Evolutionary conservation across 2,888 invertebrate genomes (phyloP), one percentile per base, ranked within the genome.

Genomic region (Epiblema foenella): DNA sequence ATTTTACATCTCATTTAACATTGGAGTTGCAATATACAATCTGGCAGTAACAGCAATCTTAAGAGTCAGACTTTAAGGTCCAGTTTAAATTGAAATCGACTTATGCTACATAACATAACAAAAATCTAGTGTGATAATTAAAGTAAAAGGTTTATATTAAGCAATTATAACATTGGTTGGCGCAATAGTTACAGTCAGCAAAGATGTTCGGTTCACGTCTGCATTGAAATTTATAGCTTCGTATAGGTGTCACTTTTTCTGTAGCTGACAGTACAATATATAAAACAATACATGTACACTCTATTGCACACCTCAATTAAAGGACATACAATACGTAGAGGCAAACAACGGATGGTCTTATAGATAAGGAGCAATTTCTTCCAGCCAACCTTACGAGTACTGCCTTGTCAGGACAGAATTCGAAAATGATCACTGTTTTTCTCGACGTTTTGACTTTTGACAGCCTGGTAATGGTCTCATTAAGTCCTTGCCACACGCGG

Each of bases 1-100:
- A 42, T 46, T 57, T 60, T 11, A 62, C 62, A 54, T 39, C 29
- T 51, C 39, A 64, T 69, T 56, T 51, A 69, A 51, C 52, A 58
- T 39, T 29, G 39, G 49, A 24, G n/a, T 54, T 33, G 39, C 58
- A 52, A n/a, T 63, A 33, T 37, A 33, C 15, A 37, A 2, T 3
- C 33, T 12, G 18, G 33, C 17, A 5, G 42, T 3, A 17, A 46
- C 2, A 7, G 9, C 29, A 10, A 24, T 2, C n/a, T 24, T 10
- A 24, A 12, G 17, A 0, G 5, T 29, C 7, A 9, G 12, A 29
- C 15, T 9, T 49, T 33, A 62, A 9, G 18, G 49, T 18, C 17
- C 33, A 51, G 17, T 51, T 15, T 51, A 11, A 33, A 0, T 33
- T 42, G 49, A 56, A 24, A 15, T 29, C 29, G 12, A 11, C 8